Evolutionary conservation across 2,113 vertebrate species (phyloP).

Genomic region (Pipa parva): DNA sequence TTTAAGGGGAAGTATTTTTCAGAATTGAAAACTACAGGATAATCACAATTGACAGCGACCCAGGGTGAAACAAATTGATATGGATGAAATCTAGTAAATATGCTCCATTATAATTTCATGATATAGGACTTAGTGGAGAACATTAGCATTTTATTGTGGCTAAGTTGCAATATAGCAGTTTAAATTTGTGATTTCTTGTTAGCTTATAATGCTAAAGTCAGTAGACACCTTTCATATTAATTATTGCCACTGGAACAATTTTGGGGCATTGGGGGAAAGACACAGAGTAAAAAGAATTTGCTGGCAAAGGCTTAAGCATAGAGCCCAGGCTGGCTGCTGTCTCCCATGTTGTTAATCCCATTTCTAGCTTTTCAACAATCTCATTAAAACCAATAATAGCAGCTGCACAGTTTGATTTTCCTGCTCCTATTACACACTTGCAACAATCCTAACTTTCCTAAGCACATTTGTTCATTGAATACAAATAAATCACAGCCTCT

Average conservation of each 20-base stretch:
- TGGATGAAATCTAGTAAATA: too few relatives aligned
- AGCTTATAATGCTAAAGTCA: neutral
- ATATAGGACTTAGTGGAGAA: too few relatives aligned
- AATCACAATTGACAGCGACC: too few relatives aligned
- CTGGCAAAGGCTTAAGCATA: slow-evolving; percentile 16
- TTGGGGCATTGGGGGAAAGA: neutral
- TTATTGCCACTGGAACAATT: slow-evolving; percentile 27
- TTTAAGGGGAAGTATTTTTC: too few relatives aligned
- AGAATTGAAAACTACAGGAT: too few relatives aligned
- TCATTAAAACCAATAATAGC: slow-evolving; percentile 35
- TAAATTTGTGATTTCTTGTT: neutral
- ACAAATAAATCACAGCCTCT: neutral
- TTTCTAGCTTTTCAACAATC: slow-evolving; percentile 31
- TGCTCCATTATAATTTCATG: too few relatives aligned
- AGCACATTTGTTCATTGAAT: neutral
- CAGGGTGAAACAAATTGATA: too few relatives aligned
- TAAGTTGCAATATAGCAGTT: too few relatives aligned
- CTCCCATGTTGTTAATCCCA: slow-evolving; percentile 29
- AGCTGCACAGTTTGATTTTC: slow-evolving; percentile 22
- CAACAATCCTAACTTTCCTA: slow-evolving; percentile 12
- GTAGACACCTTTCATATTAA: neutral
- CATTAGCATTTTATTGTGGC: too few relatives aligned
- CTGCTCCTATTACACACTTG: slow-evolving; percentile 8
- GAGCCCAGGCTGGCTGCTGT: slow-evolving; percentile 13
- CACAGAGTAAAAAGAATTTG: slow-evolving; percentile 13